Conservation (phyloP, 2,888 invertebrate species). For the Ariolimax columbianus region DNA sequence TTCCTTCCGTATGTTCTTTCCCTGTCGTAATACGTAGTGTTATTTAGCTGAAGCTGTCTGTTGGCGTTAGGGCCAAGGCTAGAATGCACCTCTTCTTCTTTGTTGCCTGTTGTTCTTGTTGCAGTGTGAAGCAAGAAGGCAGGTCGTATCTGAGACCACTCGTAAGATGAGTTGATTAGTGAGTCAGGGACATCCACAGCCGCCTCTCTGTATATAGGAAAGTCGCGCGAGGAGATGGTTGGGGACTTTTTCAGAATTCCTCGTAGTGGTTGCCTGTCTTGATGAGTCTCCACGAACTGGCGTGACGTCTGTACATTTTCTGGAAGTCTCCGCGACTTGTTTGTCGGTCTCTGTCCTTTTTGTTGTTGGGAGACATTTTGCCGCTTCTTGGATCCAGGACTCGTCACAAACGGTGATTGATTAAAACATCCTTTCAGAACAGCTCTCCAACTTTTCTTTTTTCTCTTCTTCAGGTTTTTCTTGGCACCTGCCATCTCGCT, state of each 20-base stretch:
- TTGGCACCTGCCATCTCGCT: conserved; percentile 35
- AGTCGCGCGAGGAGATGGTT: neutral
- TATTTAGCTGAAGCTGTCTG: neutral
- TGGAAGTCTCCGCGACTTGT: neutral
- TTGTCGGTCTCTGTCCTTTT: neutral
- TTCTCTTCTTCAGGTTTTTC: conserved; percentile 36
- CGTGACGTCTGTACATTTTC: neutral
- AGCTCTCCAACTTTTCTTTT: conserved; percentile 43
- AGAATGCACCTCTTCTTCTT: neutral
- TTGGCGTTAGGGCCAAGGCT: too few species aligned
- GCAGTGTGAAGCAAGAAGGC: conserved; percentile 19
- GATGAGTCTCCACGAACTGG: neutral
- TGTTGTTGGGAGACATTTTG: neutral
- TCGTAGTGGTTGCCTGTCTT: neutral
- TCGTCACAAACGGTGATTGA: neutral
- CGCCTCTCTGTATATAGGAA: conserved; percentile 20
- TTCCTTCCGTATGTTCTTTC: neutral
- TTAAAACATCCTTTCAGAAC: conserved; percentile 45
- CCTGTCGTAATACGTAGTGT: neutral
- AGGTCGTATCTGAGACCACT: conserved; percentile 16
- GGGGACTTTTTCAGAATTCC: conserved; percentile 48
- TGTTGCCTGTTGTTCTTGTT: neutral
- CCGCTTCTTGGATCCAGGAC: neutral
- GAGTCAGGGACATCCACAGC: conserved; percentile 38
- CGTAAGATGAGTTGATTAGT: neutral